Percentiles rank a stretch among this genome's conserved stretches.
Conservation (phyloP, 2,888 invertebrate species). For the Tetragnatha montana region DNA sequence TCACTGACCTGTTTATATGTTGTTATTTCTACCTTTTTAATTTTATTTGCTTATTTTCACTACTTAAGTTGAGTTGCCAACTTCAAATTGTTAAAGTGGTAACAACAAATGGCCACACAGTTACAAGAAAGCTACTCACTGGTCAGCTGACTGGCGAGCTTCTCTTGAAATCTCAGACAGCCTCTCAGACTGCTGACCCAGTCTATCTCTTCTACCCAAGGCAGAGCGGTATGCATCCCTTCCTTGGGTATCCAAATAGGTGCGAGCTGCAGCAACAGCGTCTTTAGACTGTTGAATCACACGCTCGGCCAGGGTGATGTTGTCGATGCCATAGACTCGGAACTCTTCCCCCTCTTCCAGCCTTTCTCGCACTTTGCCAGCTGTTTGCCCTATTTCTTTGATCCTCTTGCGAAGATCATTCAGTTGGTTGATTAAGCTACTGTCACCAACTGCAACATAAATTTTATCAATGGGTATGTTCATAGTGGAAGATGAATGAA, state of each 20-base stretch:
- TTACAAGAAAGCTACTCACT: conserved; percentile 79
- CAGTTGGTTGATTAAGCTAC: conserved; percentile 84
- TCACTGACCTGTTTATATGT: no score
- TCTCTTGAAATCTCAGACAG: conserved; percentile 94
- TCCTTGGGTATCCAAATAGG: conserved; percentile 89
- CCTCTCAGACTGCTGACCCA: conserved; percentile 93
- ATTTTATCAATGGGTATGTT: no score
- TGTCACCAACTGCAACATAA: conserved; percentile 79
- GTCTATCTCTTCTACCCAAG: conserved; percentile 85
- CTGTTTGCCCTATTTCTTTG: conserved; percentile 79
- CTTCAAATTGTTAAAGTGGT: not conserved
- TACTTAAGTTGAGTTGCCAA: no score
- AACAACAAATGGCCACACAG: not conserved
- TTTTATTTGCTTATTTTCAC: no score
- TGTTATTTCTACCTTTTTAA: no score
- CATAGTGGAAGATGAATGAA: no score
- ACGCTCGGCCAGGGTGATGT: conserved; percentile 82
- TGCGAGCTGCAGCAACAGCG: conserved; percentile 84
- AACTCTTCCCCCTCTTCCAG: conserved; percentile 79
- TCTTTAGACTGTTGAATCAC: conserved; percentile 82
- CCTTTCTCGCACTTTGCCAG: conserved; percentile 80
- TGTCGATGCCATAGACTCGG: conserved; percentile 80
- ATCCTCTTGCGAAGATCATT: conserved; percentile 82
- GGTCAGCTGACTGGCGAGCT: conserved; percentile 88
- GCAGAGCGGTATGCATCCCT: conserved; percentile 87